A percentile compares a stretch with the other conserved stretches of the same genome.
Conservation (phyloP, 2,888 invertebrate species). For the Anagyrus pseudococci region DNA sequence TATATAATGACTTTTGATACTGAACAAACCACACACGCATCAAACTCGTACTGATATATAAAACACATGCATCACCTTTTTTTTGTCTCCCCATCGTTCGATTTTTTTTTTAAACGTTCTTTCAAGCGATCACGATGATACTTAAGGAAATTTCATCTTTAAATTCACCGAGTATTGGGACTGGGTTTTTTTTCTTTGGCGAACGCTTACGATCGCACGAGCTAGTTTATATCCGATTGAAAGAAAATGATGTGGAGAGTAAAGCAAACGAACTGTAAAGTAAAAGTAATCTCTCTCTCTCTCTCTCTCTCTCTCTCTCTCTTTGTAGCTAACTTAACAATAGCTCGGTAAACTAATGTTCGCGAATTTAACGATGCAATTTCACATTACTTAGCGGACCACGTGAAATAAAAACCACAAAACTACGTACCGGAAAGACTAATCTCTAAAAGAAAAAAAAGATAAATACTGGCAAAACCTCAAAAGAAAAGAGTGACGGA, state of each 20-base stretch:
- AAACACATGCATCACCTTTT: no score
- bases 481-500: background rate
- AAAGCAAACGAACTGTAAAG: no score
- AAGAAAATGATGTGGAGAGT: no score
- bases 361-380: conserved; percentile 14
- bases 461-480: background rate
- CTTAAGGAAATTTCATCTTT: conserved; percentile 12
- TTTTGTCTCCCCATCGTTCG: no score
- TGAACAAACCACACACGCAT: conserved; percentile 2
- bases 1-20: conserved; percentile 22
- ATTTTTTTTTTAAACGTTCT: no score
- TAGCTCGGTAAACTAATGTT: background rate
- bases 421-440: conserved; percentile 30
- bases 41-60: conserved; percentile 5
- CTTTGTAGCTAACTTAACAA: no score
- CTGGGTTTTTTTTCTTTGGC: background rate
- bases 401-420: conserved; percentile 27
- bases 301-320: no score
- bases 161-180: conserved; percentile 5
- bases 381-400: conserved; percentile 26
- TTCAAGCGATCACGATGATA: conserved; percentile 19
- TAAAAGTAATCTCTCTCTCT: no score
- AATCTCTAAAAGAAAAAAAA: conserved; percentile 22
- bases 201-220: background rate
- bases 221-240: background rate